phyloP scores from a whole-genome alignment of 2,888 invertebrate species.

The Callyntrura sp. region DNA sequence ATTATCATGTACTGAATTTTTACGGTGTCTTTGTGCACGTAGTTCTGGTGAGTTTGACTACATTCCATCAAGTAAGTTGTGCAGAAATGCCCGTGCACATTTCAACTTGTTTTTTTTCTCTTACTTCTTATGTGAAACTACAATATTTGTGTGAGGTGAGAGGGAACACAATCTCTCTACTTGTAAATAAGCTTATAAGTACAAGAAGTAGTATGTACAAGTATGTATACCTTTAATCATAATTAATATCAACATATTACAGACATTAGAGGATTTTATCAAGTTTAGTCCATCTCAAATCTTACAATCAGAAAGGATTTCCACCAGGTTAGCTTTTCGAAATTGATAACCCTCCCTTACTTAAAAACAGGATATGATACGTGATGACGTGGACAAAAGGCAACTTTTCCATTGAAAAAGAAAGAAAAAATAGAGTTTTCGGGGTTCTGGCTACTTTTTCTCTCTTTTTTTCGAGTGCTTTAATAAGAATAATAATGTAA shows the following conservation, averaged over 20 bases:
- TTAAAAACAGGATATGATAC: slow-evolving; percentile 61
- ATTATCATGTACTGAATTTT: too few relatives aligned
- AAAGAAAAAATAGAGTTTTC: not conserved
- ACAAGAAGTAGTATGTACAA: not conserved
- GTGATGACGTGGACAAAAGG: slow-evolving; percentile 54
- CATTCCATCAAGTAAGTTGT: too few relatives aligned
- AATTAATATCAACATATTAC: slow-evolving; percentile 28
- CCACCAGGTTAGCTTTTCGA: slow-evolving; percentile 66
- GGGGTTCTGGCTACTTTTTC: not conserved
- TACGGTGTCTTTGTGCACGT: too few relatives aligned
- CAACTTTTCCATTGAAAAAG: not conserved
- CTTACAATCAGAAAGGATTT: slow-evolving; percentile 73
- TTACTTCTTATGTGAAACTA: too few relatives aligned
- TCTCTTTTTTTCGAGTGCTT: not conserved
- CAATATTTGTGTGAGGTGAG: not conserved
- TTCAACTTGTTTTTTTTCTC: too few relatives aligned
- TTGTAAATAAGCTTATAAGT: slow-evolving; percentile 25
- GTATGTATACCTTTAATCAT: slow-evolving; percentile 27
- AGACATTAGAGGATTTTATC: slow-evolving; percentile 59
- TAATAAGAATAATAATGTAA: not conserved
- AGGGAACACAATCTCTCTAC: not conserved
- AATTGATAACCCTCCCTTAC: slow-evolving; percentile 36
- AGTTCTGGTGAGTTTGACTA: too few relatives aligned
- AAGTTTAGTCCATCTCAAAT: slow-evolving; percentile 56
- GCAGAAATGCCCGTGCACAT: too few relatives aligned